Base-by-base conservation (phyloP, 64 coral and sea anemone species). In the Anthopleura sola region DNA sequence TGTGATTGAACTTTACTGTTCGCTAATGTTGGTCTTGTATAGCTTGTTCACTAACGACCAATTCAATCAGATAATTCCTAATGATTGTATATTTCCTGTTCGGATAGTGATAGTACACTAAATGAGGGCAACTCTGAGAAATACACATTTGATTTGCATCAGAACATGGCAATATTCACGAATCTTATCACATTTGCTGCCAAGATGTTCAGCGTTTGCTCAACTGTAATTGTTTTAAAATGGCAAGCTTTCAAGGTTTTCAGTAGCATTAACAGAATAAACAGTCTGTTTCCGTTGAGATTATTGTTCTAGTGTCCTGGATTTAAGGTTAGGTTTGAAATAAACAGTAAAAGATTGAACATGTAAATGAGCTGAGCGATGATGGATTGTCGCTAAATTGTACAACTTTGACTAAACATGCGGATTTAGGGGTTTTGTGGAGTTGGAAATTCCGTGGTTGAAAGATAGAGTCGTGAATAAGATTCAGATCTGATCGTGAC, bases 271-370 rank as follows among this genome's bases (percentile, higher is more conserved):
- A 40, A 24, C 76, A 79, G 24, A 26, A 26, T 79, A 79, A 79
- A 79, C 76, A 79, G 38, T 48, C 76, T 79, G 76, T 48, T 79
- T 79, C 76, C 76, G 76, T 79, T 48, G 24, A 48, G 76, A 79
- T 79, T 79, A 79, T n/a, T 79, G 18, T 3, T 23, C 76, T 48
- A 9, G 16, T 47, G 76, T 79, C 17, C 14, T 26, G 18, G 3
- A n/a, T 62, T 78, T 9, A 48, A 79, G 76, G 36, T 79, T 79
- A 79, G 76, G 76, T 79, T 79, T 79, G 37, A n/a, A 34, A 0
- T 32, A 71, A 71, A 71, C 31, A 71, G 26, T 71, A 71, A 31
- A 62, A 62, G 58, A 62, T 62, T 62, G 5, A 21, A 62, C 23
- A 62, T 71, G 66, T 3, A 71, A 71, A 34, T 71, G 29, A 71